Base-by-base conservation (phyloP, 1,140 invertebrate species). In the Danaus plexippus region DNA sequence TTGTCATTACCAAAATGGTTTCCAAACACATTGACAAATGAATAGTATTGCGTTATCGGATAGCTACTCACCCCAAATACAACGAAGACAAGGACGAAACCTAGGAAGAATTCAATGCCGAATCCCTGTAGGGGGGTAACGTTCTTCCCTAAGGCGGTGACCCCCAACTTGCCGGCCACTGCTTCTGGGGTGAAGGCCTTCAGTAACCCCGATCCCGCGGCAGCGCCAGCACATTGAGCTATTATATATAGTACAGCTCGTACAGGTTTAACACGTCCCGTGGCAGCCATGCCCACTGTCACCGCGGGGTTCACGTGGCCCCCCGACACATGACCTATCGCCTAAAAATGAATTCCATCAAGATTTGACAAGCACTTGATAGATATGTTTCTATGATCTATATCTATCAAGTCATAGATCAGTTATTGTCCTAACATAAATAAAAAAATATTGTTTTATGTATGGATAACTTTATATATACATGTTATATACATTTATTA, bases 231-330 rank as follows among this genome's bases (percentile, higher is more conserved):
- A 71, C 94, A 93, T 83, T 97, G 96, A 2, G 91, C 92, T n/a
- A 95, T 79, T 9, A 97, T 89, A 83, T 97, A 97, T 6, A 97
- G 87, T 2, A 96, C 22, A 1, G 90, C 94, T 57, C 94, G 90
- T 2, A 95, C 78, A 8, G 96, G 84, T 59, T 92, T 89, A 50
- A 96, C 92, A 72, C 94, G 93, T 11, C 95, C 93, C 12, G 93
- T 92, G 8, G 92, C 91, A 32, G 95, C 77, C 73, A 97, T 89
- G 2, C 92, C 95, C 4, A 89, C 85, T 0, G 96, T 97, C 10
- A 97, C 95, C 0, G 96, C 96, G 0, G 96, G 96, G 89, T 98
- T 98, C 47, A 98, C 90, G 77, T 97, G 96, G 18, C 94, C 95
- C 0, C 96, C 97, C 52, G 94, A 96, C 22, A 97, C 89, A 77